phyloP scores from a whole-genome alignment of 2,888 invertebrate genomes.

The Sinhomidia bicolor region DNA sequence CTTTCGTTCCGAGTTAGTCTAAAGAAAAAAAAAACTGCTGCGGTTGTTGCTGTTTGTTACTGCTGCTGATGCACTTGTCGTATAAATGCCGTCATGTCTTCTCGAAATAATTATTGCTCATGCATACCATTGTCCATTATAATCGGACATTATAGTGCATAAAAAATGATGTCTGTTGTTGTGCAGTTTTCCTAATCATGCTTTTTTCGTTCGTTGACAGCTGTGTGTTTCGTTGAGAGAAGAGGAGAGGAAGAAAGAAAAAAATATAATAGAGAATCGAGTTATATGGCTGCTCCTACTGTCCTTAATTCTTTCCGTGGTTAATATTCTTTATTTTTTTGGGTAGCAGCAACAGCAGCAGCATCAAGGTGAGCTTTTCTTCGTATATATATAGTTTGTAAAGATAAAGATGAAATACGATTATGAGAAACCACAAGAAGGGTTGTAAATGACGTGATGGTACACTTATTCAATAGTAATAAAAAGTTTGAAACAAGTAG shows the following conservation, averaged over 20 bases:
- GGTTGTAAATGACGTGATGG: constrained; percentile 39
- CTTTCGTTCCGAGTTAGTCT: constrained; percentile 17
- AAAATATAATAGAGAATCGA: too few relatives aligned
- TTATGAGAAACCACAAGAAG: constrained; percentile 34
- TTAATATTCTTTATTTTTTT: not conserved
- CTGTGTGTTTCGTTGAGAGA: constrained; percentile 12
- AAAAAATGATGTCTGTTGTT: constrained; percentile 12
- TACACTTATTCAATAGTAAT: constrained; percentile 41
- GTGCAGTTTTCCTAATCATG: constrained; percentile 53
- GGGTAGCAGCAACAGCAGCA: not conserved
- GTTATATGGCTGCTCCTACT: constrained; percentile 56
- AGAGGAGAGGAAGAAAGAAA: constrained; percentile 16
- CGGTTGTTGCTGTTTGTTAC: not conserved
- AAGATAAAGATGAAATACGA: constrained; percentile 25
- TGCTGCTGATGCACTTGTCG: constrained; percentile 42
- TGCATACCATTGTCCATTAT: constrained; percentile 62
- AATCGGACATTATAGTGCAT: constrained; percentile 12
- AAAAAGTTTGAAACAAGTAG: constrained; percentile 40
- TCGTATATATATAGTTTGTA: too few relatives aligned
- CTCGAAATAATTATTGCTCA: constrained; percentile 65
- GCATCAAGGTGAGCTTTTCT: constrained; percentile 21
- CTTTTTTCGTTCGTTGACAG: constrained; percentile 56
- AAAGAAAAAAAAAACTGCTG: too few relatives aligned
- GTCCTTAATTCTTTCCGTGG: constrained; percentile 58
- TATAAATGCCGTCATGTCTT: constrained; percentile 57